These are phyloP conservation scores for Caradrina clavipalpis DNA, from an alignment of 2,888 invertebrate species.

Conservation along the genomic window DNA sequence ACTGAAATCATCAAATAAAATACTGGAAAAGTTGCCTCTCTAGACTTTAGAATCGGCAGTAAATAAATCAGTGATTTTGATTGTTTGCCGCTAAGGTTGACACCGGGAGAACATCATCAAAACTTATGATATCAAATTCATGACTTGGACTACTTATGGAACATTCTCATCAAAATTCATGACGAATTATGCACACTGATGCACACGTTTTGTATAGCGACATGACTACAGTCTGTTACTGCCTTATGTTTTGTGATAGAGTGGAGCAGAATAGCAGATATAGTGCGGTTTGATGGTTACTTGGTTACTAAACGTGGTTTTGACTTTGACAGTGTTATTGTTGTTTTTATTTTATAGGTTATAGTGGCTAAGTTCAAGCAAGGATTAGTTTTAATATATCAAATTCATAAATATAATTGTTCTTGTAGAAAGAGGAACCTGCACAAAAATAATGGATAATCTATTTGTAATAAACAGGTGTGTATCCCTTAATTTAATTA, in stretches of 20 bases:
- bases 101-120: too few relatives aligned
- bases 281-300: too few relatives aligned
- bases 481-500: slow-evolving; percentile 24
- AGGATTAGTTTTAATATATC: neutral
- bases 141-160: too few relatives aligned
- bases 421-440: neutral
- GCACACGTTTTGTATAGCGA: too few relatives aligned
- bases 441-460: slow-evolving; percentile 88
- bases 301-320: slow-evolving; percentile 6
- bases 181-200: too few relatives aligned
- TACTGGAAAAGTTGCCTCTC: too few relatives aligned
- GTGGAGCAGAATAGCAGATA: neutral
- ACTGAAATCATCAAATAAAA: neutral
- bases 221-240: neutral
- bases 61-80: too few relatives aligned
- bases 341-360: slow-evolving; percentile 13
- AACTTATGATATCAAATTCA: too few relatives aligned
- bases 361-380: neutral
- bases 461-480: slow-evolving; percentile 94
- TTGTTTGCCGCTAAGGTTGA: too few relatives aligned
- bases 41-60: too few relatives aligned
- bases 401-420: neutral
- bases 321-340: slow-evolving; percentile 2
- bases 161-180: too few relatives aligned
- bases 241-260: neutral